Conservation (phyloP, 2,113 vertebrate genomes). For the Pleuronectes platessa region DNA sequence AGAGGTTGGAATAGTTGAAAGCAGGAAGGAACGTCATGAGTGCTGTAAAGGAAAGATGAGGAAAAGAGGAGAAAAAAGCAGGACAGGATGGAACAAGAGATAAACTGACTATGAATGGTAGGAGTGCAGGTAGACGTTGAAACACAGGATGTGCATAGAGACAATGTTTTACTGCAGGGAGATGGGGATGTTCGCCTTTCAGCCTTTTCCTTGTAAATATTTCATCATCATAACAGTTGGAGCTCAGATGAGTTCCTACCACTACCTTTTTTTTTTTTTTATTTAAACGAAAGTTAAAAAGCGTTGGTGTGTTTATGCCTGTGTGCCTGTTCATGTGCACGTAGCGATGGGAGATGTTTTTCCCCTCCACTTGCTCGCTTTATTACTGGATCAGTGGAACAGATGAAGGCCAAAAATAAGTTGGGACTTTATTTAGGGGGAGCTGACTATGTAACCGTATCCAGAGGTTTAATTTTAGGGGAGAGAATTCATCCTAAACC, state of each 20-base stretch:
- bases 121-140: not conserved
- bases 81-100: not conserved
- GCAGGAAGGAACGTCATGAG: not conserved
- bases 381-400: conserved; percentile 79
- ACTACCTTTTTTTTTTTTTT: not conserved
- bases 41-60: not conserved
- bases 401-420: conserved; percentile 80
- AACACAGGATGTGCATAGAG: not conserved
- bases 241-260: conserved; percentile 2
- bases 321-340: conserved; percentile 21
- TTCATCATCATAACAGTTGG: conserved; percentile 7
- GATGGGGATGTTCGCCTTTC: conserved; percentile 8
- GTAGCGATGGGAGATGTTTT: conserved; percentile 40
- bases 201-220: not conserved
- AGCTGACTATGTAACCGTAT: conserved; percentile 84
- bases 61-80: not conserved
- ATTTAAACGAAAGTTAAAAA: conserved; percentile 22
- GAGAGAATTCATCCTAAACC: conserved; percentile 72
- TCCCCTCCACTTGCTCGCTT: conserved; percentile 46
- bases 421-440: conserved; percentile 80
- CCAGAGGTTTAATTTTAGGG: conserved; percentile 83
- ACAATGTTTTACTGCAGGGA: not conserved
- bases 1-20: conserved; percentile 19
- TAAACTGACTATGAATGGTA: not conserved
- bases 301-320: not conserved